Percentiles rank a stretch among this genome's conserved stretches.
Evolutionary conservation across 2,888 invertebrate genomes (phyloP).

Genomic region (Acanthoscelides obtectus): DNA sequence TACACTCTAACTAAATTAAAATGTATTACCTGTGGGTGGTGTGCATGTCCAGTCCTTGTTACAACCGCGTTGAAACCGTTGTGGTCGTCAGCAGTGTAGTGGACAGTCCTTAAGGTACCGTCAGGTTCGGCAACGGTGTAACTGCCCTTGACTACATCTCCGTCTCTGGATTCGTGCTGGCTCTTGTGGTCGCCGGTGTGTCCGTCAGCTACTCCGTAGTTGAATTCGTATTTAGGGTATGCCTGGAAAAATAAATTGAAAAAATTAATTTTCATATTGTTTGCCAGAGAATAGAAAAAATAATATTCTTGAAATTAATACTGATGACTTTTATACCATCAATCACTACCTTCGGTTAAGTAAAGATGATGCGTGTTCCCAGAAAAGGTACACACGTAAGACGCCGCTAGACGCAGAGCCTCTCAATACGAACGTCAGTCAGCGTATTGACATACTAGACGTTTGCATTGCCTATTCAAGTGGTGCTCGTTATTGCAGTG

Average conservation of each 20-base stretch:
- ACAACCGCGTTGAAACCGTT: conserved; percentile 69
- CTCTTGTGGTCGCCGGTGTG: conserved; percentile 55
- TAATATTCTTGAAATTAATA: conserved; percentile 1
- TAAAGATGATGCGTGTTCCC: too few relatives aligned
- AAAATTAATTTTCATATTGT: too few relatives aligned
- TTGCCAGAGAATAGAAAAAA: too few relatives aligned
- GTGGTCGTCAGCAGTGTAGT: conserved; percentile 66
- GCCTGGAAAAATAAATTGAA: conserved; percentile 34
- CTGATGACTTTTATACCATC: too few relatives aligned
- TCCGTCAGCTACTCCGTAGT: conserved; percentile 61
- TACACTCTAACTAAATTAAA: too few relatives aligned
- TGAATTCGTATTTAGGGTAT: conserved; percentile 61
- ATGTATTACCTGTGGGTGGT: conserved; percentile 13
- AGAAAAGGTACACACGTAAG: too few relatives aligned
- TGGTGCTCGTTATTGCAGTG: too few relatives aligned
- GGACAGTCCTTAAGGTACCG: conserved; percentile 51
- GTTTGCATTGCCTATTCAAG: too few relatives aligned
- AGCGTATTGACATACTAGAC: too few relatives aligned
- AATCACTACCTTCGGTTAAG: too few relatives aligned
- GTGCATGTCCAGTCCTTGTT: conserved; percentile 58
- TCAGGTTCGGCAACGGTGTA: conserved; percentile 49
- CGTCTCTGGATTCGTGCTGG: conserved; percentile 51
- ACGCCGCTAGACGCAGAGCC: too few relatives aligned
- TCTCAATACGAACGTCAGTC: too few relatives aligned
- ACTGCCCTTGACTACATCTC: conserved; percentile 60